A percentile compares a stretch with the other conserved stretches of the same genome.
Conservation (phyloP, 2,797 vertebrate species). For the Molossus alvarezi region DNA sequence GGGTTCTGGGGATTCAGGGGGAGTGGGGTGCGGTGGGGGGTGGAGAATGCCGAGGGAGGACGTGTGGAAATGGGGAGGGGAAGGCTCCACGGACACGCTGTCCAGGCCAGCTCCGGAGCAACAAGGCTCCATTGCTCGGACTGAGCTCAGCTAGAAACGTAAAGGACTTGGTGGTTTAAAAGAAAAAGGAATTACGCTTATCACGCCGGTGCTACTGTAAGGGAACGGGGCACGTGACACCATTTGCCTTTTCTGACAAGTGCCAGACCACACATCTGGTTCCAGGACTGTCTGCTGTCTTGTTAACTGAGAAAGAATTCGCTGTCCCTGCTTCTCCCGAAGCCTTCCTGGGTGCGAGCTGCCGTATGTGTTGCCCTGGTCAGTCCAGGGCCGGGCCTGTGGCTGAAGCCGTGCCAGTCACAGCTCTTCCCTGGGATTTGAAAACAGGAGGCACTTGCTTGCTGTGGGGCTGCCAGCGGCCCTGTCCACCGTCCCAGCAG, state of each 20-base stretch:
- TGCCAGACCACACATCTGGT: background rate
- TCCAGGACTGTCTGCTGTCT: background rate
- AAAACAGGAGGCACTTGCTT: too few species aligned
- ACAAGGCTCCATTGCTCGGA: background rate
- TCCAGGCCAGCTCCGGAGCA: background rate
- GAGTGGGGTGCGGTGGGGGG: background rate
- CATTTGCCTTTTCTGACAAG: background rate
- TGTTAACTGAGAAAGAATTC: background rate
- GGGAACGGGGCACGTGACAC: rapidly evolving
- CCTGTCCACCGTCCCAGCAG: background rate
- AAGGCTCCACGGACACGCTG: background rate
- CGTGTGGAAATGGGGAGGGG: background rate
- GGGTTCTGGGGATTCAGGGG: background rate
- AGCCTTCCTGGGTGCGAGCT: background rate
- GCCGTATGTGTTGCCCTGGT: background rate
- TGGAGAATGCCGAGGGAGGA: background rate
- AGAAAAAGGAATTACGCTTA: background rate
- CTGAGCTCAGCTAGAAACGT: background rate
- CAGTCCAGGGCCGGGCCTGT: background rate
- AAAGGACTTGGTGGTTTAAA: background rate
- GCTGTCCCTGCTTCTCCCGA: background rate
- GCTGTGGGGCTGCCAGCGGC: background rate
- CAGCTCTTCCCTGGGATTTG: background rate
- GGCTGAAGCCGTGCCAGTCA: background rate
- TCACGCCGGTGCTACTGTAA: background rate